Percentiles rank a stretch among this genome's conserved stretches.
Evolutionary conservation across 2,113 vertebrate species (phyloP).

Genomic region (Varanus salvator): DNA sequence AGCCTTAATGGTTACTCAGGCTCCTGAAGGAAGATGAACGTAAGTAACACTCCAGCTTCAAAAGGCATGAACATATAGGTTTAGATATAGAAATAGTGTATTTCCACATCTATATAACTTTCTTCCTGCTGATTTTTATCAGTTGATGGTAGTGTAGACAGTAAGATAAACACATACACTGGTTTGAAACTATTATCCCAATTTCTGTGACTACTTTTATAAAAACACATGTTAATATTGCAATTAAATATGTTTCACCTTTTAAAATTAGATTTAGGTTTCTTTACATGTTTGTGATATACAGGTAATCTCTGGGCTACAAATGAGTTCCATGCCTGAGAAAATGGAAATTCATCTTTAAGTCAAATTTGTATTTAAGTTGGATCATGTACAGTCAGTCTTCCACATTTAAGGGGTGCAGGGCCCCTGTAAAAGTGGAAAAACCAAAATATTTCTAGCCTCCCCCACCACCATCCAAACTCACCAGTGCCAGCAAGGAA

Average conservation of each 20-base stretch:
- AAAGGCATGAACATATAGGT: conserved; percentile 1
- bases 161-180: conserved; percentile 3
- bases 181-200: background rate
- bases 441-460: too few species aligned
- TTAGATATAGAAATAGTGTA: background rate
- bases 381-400: too few species aligned
- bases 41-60: background rate
- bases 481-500: too few species aligned
- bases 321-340: too few species aligned
- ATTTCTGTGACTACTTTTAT: background rate
- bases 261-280: conserved; percentile 18
- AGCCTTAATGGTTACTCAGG: background rate
- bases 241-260: conserved; percentile 6
- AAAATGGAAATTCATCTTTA: too few species aligned
- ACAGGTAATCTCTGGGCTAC: too few species aligned
- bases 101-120: background rate
- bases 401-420: too few species aligned
- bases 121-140: background rate
- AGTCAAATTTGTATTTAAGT: too few species aligned
- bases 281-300: background rate
- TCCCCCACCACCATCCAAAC: too few species aligned
- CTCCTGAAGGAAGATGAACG: accelerated
- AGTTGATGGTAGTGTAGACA: background rate
- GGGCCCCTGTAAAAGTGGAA: too few species aligned
- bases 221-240: background rate